These are phyloP conservation scores for Trimorus sp. DNA, from an alignment of 2,888 invertebrate species.

Conservation along the genomic window DNA sequence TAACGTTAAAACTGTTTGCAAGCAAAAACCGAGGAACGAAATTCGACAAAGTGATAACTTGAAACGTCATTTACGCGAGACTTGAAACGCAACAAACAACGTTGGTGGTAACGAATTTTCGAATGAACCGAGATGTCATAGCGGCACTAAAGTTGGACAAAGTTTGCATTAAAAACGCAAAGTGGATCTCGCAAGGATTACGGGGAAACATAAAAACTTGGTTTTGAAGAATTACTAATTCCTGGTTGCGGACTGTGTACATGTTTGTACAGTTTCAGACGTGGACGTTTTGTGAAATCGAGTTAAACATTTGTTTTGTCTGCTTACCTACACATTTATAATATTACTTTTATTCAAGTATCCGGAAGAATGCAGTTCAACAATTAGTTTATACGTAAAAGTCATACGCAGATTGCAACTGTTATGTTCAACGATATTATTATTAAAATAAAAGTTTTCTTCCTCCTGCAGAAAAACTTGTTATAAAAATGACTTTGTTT, in stretches of 20 bases:
- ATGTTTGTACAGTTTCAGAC: constrained; percentile 38
- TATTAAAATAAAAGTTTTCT: too few species aligned
- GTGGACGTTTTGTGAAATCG: constrained; percentile 24
- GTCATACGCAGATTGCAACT: too few species aligned
- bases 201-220: constrained; percentile 18
- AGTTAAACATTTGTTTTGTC: constrained; percentile 7
- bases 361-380: too few species aligned
- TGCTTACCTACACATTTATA: too few species aligned
- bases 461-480: too few species aligned
- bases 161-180: constrained; percentile 35
- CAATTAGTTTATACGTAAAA: too few species aligned
- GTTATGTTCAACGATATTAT: too few species aligned
- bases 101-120: constrained; percentile 7
- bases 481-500: too few species aligned
- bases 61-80: constrained; percentile 11
- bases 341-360: too few species aligned
- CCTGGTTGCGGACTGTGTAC: constrained; percentile 38
- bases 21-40: background rate
- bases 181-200: constrained; percentile 23
- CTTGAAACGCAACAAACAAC: constrained; percentile 17
- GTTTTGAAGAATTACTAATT: constrained; percentile 34
- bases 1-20: too few species aligned
- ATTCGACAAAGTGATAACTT: constrained; percentile 16
- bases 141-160: constrained; percentile 34
- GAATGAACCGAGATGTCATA: constrained; percentile 9